These are phyloP conservation scores for Aricia agestis DNA, from an alignment of 1,140 invertebrate species.

Conservation along the genomic window DNA sequence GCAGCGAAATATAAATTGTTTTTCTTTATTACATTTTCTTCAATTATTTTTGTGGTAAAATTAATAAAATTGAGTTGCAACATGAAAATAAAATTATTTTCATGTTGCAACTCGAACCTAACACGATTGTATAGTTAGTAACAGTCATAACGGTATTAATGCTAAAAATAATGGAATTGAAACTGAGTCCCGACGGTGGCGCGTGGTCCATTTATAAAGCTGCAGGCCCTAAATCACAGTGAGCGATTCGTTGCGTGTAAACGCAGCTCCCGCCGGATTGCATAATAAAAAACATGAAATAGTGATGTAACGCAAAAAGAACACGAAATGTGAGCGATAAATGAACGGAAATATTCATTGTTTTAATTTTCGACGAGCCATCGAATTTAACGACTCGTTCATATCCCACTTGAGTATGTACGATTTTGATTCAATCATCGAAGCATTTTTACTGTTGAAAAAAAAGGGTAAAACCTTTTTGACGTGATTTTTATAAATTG, in stretches of 20 bases:
- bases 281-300: conserved; percentile 56
- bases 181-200: too few species aligned
- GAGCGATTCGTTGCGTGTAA: conserved; percentile 60
- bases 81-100: too few species aligned
- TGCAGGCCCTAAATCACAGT: conserved; percentile 47
- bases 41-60: neutral
- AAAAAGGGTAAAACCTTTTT: too few species aligned
- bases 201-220: conserved; percentile 31
- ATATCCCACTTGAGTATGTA: conserved; percentile 67
- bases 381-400: conserved; percentile 63
- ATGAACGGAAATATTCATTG: conserved; percentile 61
- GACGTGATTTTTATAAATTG: too few species aligned
- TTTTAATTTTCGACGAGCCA: conserved; percentile 70
- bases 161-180: too few species aligned
- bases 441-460: conserved; percentile 30
- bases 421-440: conserved; percentile 61
- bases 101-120: neutral
- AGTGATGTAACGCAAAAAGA: conserved; percentile 52
- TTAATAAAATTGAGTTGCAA: neutral
- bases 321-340: conserved; percentile 44
- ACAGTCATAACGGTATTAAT: neutral
- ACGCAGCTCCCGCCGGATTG: conserved; percentile 54
- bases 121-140: neutral
- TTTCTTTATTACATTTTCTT: too few species aligned
- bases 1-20: too few species aligned